Evolutionary conservation across 1,140 invertebrate species (phyloP).

Genomic region (Lepidurus arcticus): DNA sequence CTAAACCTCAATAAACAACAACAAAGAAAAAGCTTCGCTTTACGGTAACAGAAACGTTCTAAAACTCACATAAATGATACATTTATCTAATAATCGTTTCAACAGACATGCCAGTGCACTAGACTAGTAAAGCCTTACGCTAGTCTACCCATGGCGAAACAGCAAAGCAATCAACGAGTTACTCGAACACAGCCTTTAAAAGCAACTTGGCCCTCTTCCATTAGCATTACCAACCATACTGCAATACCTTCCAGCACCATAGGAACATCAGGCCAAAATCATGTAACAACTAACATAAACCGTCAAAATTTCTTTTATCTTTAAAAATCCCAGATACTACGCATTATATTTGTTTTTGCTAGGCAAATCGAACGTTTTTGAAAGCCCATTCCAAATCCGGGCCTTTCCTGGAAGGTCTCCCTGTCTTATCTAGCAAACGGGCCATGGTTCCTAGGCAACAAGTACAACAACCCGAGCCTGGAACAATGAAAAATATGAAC

Average conservation of each 20-base stretch:
- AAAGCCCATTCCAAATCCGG: neutral
- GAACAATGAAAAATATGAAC: neutral
- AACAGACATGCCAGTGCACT: neutral
- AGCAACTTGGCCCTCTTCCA: neutral
- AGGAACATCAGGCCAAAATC: neutral
- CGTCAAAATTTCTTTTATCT: neutral
- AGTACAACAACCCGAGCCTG: neutral
- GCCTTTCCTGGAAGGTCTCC: neutral
- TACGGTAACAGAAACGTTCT: neutral
- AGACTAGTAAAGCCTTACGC: neutral
- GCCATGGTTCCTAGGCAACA: constrained; percentile 14
- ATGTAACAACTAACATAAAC: neutral
- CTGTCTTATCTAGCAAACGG: constrained; percentile 9
- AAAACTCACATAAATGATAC: neutral
- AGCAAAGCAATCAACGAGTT: neutral
- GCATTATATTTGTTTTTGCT: neutral
- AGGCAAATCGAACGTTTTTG: constrained; percentile 7
- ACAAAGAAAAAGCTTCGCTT: neutral
- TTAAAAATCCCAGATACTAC: neutral
- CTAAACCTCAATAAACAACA: neutral
- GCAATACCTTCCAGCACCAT: neutral
- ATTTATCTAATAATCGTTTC: too few relatives aligned
- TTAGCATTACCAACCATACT: neutral
- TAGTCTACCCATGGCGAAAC: neutral
- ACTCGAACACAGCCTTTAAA: neutral